Base-by-base conservation (phyloP, 2,888 invertebrate species). In the Oxytorus armatus region DNA sequence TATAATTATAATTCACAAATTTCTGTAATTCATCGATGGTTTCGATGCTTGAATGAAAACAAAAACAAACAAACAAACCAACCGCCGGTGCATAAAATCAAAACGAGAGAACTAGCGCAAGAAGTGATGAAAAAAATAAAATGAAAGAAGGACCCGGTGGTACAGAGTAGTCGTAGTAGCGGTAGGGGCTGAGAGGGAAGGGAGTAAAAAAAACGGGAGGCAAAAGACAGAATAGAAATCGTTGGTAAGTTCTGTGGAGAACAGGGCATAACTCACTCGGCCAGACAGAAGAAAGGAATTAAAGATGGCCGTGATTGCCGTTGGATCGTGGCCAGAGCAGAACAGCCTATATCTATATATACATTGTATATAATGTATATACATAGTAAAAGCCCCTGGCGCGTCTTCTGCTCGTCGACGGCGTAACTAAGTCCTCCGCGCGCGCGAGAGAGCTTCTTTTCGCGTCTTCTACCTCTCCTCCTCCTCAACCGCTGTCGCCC, bases 301-400 rank as follows among this genome's bases (percentile, higher is more conserved):
- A 89, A 88, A 87, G 87, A 89, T 85, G 84, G 88, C 84, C 80
- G 86, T 89, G 89, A 89, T 88, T 88, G 87, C 82, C 84, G 83
- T 85, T 89, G 89, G 89, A 89, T 84, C 81, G 78, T 77, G 81
- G 88, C 89, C 89, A 89, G 85, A 74, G 79, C 83, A 74, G 83
- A 68, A 73, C 57, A 69, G 70, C 70, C 65, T 61, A 59, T 76
- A 75, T 74, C 33, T 63, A 69, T 73, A 80, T 69, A 80, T 69
- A 80, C 42, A 59, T 65, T 59, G 61, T 72, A 77, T 53, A 47
- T 65, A 29, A 29, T 29, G 66, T 69, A 70, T 57, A 55, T 70
- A 70, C 42, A 65, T 65, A 53, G 74, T 69, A 70, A 65, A 79
- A 74, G 44, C 61, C 47, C 21, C 65, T 61, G 69, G 77, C 63